Base-by-base conservation (phyloP, 2,113 vertebrate species). In the Hippocampus comes region DNA sequence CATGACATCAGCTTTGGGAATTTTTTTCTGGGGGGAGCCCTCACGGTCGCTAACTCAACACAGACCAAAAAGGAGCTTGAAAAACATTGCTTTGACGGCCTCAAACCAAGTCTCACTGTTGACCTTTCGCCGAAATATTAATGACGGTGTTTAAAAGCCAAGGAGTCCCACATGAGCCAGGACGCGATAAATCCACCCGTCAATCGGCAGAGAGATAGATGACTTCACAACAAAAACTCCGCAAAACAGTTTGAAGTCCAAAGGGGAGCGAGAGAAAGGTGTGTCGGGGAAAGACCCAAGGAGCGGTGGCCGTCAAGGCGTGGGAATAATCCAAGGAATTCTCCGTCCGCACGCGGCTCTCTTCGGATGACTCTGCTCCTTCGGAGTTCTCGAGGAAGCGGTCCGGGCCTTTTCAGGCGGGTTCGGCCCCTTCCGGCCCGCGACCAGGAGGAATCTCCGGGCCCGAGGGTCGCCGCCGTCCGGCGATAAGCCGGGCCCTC, bases 181-280 rank as follows among this genome's bases (percentile, higher is more conserved):
- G 63, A 80, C 68, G 80, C 63, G 66, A 75, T 66, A 79, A 71
- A 60, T 63, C 27, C 21, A 49, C 73, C 75, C 64, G 80, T 25
- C 42, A 49, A 14, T 9, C 34, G 34, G 34, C 34, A 38, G 34
- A 38, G 34, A 25, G 71, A 80, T 85, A 25, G 71, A 80, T 85
- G 80, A 84, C 67, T 75, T 81, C 69, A 84, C 38, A 72, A 78
- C 3, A 46, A 85, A 78, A 86, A 83, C 77, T 85, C 64, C 66
- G 59, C 63, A 55, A 57, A 73, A 64, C 15, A 30, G 18, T 79
- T 66, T 81, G 46, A 78, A 78, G 76, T 75, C 61, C 41, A 38
- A 78, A 73, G 63, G 77, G 60, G 73, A 80, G 72, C 9, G 38
- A 75, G 23, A 23, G n/a, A 15, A 55, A 38, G 67, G 76, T 76